Base-by-base conservation (phyloP, 2,797 vertebrate species). In the Chrysolophus pictus region DNA sequence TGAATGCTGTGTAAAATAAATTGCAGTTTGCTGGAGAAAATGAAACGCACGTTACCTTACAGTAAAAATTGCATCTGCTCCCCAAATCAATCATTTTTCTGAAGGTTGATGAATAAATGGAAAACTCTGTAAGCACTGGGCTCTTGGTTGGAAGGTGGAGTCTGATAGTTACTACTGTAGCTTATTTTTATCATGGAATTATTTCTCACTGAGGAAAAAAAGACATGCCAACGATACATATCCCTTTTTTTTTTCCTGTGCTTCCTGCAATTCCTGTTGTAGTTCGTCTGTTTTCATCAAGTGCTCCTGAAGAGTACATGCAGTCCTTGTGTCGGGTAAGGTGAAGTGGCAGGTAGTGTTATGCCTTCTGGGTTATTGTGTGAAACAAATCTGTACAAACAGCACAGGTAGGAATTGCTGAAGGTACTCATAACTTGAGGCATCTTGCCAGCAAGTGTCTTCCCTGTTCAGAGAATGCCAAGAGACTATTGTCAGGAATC, bases 21-120 rank as follows among this genome's bases (percentile, higher is more conserved):
- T 87, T 89, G 42, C 65, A 87, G 51, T 80, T 93, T 89, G n/a
- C 69, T 59, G 18, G 33, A 85, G 65, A 77, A 96, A 91, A 80
- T n/a, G 31, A 87, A 84, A 11, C 13, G 11, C 58, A 65, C 85
- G 92, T 91, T 83, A 80, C 79, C 69, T 87, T 89, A 62, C n/a
- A 55, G 33, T 72, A 60, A 91, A 91, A 81, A 78, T 63, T 49
- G 15, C n/a, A 37, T 70, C 93, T 89, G n/a, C 33, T 81, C 47
- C 44, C 64, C 60, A 70, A 49, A 73, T 78, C 63, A 92, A 72
- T 93, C 58, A 51, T 35, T 31, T 63, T 83, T 83, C 42, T 42
- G 17, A 31, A 65, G 65, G 23, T 0, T 89, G 69, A 82, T 85
- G 39, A 89, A 83, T 59, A 56, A 92, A 75, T 29, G 58, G 31